Conservation (phyloP, 2,113 vertebrate species). For the Lota lota region DNA sequence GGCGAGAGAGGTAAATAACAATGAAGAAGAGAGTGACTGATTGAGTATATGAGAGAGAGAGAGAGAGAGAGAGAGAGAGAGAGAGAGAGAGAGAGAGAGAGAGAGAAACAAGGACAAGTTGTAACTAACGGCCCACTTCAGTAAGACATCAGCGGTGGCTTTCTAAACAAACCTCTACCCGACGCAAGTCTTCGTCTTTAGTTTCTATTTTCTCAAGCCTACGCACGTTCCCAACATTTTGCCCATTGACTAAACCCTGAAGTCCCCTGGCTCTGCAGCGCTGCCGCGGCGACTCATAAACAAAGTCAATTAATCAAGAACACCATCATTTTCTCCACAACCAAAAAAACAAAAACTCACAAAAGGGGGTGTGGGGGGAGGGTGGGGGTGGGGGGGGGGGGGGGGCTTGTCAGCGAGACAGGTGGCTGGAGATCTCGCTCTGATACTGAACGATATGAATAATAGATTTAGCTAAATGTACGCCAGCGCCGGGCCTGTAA, state of each 20-base stretch:
- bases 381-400: neutral
- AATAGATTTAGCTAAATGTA: constrained; percentile 99
- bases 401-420: constrained; percentile 99
- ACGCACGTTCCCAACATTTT: constrained; percentile 75
- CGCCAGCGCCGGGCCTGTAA: constrained; percentile 99
- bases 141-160: neutral
- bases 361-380: constrained; percentile 88
- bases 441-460: constrained; percentile 99
- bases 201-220: constrained; percentile 44
- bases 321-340: constrained; percentile 98
- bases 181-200: constrained; percentile 32
- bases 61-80: no score
- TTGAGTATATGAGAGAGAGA: no score
- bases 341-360: constrained; percentile 86
- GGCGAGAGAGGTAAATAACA: no score
- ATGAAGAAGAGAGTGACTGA: no score
- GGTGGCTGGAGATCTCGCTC: constrained; percentile 99
- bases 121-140: no score
- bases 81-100: no score
- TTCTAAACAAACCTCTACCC: constrained; percentile 3
- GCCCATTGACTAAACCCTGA: constrained; percentile 81
- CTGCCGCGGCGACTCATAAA: constrained; percentile 35
- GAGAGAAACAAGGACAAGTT: neutral
- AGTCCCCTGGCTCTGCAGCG: constrained; percentile 22
- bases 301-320: constrained; percentile 99